Conservation (phyloP, 2,113 vertebrate genomes). For the Gallinago paraguaiae region DNA sequence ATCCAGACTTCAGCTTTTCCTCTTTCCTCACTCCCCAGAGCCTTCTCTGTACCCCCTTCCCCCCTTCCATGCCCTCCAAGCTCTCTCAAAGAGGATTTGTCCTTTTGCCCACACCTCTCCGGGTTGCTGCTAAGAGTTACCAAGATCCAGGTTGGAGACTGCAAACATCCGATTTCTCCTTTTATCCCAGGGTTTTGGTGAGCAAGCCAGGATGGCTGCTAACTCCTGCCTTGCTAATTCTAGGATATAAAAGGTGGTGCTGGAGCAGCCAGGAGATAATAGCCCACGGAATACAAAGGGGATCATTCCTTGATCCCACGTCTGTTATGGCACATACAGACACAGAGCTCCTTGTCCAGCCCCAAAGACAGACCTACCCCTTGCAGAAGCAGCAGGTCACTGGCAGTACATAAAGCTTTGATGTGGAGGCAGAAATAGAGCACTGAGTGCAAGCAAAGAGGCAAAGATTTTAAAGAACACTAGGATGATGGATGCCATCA, state of each 20-base stretch:
- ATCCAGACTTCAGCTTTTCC: not conserved
- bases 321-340: constrained; percentile 80
- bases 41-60: not conserved
- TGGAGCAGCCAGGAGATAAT: not conserved
- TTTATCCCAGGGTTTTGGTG: not conserved
- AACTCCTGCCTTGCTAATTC: not conserved
- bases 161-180: not conserved
- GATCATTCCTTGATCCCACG: constrained; percentile 56
- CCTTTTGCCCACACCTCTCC: not conserved
- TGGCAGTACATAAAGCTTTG: constrained; percentile 33
- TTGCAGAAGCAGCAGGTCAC: constrained; percentile 80
- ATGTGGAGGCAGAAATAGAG: constrained; percentile 24
- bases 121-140: not conserved
- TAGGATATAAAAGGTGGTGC: not conserved
- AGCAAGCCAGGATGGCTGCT: not conserved
- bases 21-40: not conserved
- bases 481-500: not conserved
- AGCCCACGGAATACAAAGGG: not conserved
- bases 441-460: not conserved
- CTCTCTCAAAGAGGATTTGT: not conserved
- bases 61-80: fast-evolving
- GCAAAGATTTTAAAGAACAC: not conserved
- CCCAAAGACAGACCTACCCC: constrained; percentile 77
- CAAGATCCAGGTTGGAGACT: not conserved
- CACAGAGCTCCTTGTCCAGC: constrained; percentile 73